Percentiles rank a stretch among this genome's conserved stretches.
These are phyloP conservation scores for Ciconia maguari DNA, from an alignment of 2,113 vertebrate genomes.

Conservation along the genomic window DNA sequence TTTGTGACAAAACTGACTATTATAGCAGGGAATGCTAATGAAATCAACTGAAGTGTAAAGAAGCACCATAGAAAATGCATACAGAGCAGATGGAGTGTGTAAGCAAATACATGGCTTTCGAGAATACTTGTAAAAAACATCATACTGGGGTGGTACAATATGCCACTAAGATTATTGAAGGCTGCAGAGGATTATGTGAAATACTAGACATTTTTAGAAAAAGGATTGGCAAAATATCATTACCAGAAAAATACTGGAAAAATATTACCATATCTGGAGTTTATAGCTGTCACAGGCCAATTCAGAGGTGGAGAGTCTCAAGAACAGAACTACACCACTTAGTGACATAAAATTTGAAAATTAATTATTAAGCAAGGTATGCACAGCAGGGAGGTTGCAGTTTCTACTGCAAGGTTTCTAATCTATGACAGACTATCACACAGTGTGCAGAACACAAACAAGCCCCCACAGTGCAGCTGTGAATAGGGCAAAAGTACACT, in stretches of 20 bases:
- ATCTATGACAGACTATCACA: background rate
- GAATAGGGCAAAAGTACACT: background rate
- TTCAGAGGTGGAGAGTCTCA: background rate
- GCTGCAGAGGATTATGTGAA: background rate
- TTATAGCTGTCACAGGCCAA: background rate
- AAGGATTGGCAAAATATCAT: background rate
- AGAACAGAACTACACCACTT: background rate
- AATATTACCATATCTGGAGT: background rate
- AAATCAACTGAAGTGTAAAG: background rate
- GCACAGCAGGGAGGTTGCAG: background rate
- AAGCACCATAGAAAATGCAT: background rate
- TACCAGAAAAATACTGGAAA: background rate
- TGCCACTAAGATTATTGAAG: background rate
- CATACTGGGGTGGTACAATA: background rate
- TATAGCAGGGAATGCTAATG: background rate
- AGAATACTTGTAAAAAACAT: background rate
- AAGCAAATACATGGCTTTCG: background rate
- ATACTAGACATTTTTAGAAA: background rate
- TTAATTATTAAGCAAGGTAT: background rate
- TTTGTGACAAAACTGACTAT: background rate
- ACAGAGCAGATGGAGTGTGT: background rate
- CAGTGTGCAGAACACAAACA: fast-evolving
- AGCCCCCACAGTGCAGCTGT: background rate
- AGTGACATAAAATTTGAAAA: background rate
- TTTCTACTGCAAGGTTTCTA: background rate